Evolutionary conservation across 2,888 invertebrate genomes (phyloP), one percentile per base, ranked within the genome.

Genomic region (Catocala nupta): DNA sequence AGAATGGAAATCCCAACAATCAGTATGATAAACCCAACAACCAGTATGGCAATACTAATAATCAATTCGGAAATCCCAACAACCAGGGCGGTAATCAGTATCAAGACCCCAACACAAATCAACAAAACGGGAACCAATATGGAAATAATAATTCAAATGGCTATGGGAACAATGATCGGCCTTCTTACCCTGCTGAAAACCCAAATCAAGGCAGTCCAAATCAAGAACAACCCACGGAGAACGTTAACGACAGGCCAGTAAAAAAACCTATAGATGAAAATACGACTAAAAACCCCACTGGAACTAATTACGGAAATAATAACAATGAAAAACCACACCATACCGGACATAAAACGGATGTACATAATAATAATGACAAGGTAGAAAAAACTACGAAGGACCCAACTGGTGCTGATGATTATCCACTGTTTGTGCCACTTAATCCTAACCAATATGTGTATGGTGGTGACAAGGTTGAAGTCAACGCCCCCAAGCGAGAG

Each of bases 401-500:
- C 58, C 83, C 87, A 36, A 59, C 50, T 33, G 77, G 81, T n/a
- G 85, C 84, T 64, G 70, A 61, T 36, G 67, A 68, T 0, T 60
- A 67, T 25, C 91, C 93, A 7, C 72, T 88, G 5, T 87, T 88
- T 61, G 81, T 93, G 16, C 90, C 92, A 16, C 83, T 93, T 1
- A 81, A 82, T 42, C 85, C 89, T 5, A 86, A 88, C 54, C 82
- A 87, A 51, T 87, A 86, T 55, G 66, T 78, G 0, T 89, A 90
- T 62, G 83, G 80, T 4, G 87, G 84, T 48, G 87, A 87, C 56
- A 87, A 86, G 71, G 84, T 83, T 43, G 83, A 86, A 53, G 80
- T 84, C 25, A 86, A 81, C 58, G 86, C 84, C 12, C 93, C 92
- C 4, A 92, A 93, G 79, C 80, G 90, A 64, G 90, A 92, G 51